A percentile compares a stretch with the other conserved stretches of the same genome.
These are phyloP conservation scores for Callyntrura sp. DNA, from an alignment of 2,888 invertebrate species.

Conservation along the genomic window DNA sequence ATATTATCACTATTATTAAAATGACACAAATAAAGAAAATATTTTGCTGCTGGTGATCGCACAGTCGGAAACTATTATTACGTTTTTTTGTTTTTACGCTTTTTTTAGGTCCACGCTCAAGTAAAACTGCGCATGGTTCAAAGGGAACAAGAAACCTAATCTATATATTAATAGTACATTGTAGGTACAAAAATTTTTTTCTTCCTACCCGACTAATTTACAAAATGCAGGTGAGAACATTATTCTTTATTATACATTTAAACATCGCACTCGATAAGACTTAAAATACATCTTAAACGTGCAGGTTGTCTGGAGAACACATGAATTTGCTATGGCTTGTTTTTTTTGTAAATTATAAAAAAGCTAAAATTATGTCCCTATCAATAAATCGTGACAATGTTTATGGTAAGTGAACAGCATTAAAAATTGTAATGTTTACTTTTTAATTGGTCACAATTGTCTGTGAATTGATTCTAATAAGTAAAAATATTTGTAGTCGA, in stretches of 20 bases:
- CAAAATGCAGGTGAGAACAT: not conserved
- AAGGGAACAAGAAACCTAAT: slow-evolving; percentile 20
- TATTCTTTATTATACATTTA: too few species aligned
- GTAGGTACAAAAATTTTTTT: not conserved
- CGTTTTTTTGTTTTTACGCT: not conserved
- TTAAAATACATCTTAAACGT: slow-evolving; percentile 1
- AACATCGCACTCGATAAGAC: not conserved
- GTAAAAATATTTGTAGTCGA: too few species aligned
- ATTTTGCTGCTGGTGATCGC: slow-evolving; percentile 13
- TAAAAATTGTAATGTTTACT: not conserved
- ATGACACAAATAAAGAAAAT: not conserved
- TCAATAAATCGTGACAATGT: not conserved
- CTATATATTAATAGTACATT: not conserved
- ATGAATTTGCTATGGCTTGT: slow-evolving; percentile 19
- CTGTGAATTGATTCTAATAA: too few species aligned
- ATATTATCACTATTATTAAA: not conserved
- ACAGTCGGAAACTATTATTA: not conserved
- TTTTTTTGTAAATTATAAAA: slow-evolving; percentile 8
- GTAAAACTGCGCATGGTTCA: slow-evolving; percentile 2
- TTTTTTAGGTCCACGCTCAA: not conserved
- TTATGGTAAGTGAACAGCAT: not conserved
- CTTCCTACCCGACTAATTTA: not conserved
- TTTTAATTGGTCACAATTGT: too few species aligned
- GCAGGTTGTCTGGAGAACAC: slow-evolving; percentile 31
- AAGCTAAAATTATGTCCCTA: not conserved